Conservation (phyloP, 2,888 invertebrate species). For the Scaeva pyrastri region DNA sequence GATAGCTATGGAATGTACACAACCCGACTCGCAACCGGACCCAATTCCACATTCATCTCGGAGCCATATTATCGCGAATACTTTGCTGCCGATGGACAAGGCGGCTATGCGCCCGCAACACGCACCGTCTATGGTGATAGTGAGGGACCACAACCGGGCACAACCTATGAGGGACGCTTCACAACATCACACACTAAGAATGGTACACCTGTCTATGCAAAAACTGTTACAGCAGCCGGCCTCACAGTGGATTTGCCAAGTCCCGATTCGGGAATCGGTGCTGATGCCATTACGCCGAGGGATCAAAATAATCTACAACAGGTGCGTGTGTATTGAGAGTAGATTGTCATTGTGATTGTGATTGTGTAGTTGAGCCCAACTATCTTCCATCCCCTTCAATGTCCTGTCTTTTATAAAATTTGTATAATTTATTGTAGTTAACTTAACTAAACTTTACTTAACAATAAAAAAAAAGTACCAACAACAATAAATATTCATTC, state of each 20-base stretch:
- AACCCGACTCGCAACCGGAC: conserved; percentile 81
- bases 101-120: conserved; percentile 82
- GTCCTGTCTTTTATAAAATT: background rate
- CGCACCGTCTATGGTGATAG: conserved; percentile 82
- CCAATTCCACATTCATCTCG: conserved; percentile 86
- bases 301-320: conserved; percentile 95
- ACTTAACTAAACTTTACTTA: conserved; percentile 35
- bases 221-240: conserved; percentile 88
- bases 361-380: conserved; percentile 51
- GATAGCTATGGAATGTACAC: conserved; percentile 84
- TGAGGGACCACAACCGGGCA: conserved; percentile 82
- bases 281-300: conserved; percentile 95
- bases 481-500: conserved; percentile 57
- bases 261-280: conserved; percentile 97
- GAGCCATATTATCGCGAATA: conserved; percentile 92
- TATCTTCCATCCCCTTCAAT: conserved; percentile 16
- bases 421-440: conserved; percentile 57
- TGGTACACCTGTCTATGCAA: conserved; percentile 83
- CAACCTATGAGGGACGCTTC: conserved; percentile 83
- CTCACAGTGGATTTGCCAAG: conserved; percentile 97
- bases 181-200: conserved; percentile 80
- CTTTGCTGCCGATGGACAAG: conserved; percentile 87
- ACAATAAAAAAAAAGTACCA: conserved; percentile 5
- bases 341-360: conserved; percentile 63
- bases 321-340: conserved; percentile 86